phyloP scores from a whole-genome alignment of 2,797 vertebrate genomes.

The Coluber constrictor region DNA sequence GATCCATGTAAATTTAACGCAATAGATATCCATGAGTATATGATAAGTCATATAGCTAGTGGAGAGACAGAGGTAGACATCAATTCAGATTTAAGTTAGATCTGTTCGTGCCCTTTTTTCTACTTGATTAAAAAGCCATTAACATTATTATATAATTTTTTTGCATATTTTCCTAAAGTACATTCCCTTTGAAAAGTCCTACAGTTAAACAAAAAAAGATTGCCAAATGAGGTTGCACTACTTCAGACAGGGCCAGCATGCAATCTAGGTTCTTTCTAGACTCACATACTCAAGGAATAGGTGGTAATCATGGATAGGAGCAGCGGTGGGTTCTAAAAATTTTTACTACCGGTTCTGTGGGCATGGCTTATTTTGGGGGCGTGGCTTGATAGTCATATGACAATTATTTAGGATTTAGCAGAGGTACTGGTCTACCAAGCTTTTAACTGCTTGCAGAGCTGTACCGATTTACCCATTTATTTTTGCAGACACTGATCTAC shows the following conservation, averaged over 20 bases:
- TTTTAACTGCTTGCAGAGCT: too few species aligned
- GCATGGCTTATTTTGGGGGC: too few species aligned
- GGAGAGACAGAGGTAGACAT: not conserved
- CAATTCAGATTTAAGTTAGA: not conserved
- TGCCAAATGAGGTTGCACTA: not conserved
- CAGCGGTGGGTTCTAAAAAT: too few species aligned
- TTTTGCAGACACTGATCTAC: too few species aligned
- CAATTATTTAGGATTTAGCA: too few species aligned
- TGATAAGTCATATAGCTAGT: not conserved
- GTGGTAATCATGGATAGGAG: not conserved
- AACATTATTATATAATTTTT: not conserved
- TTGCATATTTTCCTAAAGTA: not conserved
- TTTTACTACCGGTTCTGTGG: too few species aligned
- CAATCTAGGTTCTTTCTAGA: not conserved
- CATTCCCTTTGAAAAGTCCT: not conserved
- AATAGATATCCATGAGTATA: not conserved
- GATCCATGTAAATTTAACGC: not conserved
- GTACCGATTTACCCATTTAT: too few species aligned
- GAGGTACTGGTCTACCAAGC: too few species aligned
- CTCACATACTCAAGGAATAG: not conserved
- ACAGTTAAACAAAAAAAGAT: not conserved
- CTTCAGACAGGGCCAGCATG: not conserved
- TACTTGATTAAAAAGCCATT: not conserved
- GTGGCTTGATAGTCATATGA: too few species aligned
- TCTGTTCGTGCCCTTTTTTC: not conserved